Percentiles rank a stretch among this genome's conserved stretches.
These are phyloP conservation scores for Rhinichthys klamathensis DNA, from an alignment of 2,113 vertebrate genomes.

Conservation along the genomic window DNA sequence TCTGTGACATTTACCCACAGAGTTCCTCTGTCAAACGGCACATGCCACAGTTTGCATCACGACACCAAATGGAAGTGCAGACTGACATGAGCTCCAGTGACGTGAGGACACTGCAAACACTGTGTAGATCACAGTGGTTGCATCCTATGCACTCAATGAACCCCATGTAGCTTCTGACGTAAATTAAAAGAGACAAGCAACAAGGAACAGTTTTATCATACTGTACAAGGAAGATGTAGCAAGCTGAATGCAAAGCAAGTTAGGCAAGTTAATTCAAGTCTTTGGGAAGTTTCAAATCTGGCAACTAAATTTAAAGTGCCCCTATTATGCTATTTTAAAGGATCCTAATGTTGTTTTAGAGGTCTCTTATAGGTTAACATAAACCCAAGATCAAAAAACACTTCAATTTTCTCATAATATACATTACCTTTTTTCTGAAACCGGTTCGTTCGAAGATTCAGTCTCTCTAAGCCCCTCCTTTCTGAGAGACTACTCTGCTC, in stretches of 20 bases:
- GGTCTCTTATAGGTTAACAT: too few species aligned
- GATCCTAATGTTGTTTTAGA: too few species aligned
- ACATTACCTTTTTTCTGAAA: too few species aligned
- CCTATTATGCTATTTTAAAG: too few species aligned
- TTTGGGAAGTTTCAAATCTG: not conserved
- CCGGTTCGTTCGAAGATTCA: too few species aligned
- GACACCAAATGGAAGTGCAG: not conserved
- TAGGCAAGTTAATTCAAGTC: not conserved
- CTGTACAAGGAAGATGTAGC: not conserved
- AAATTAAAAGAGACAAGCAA: not conserved
- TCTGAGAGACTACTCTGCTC: too few species aligned
- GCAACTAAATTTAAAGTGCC: not conserved
- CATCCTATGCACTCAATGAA: not conserved
- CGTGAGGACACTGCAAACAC: too few species aligned
- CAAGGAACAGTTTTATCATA: not conserved
- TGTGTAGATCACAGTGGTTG: not conserved
- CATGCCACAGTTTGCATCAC: constrained; percentile 17
- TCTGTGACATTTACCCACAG: constrained; percentile 14
- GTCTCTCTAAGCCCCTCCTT: too few species aligned
- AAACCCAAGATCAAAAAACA: too few species aligned
- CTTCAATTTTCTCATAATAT: too few species aligned
- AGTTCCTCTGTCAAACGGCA: constrained; percentile 40
- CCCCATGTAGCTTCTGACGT: not conserved
- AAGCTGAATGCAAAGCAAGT: not conserved
- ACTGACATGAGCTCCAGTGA: too few species aligned